phyloP scores from a whole-genome alignment of 2,797 vertebrate species.

The Acanthurus tractus region DNA sequence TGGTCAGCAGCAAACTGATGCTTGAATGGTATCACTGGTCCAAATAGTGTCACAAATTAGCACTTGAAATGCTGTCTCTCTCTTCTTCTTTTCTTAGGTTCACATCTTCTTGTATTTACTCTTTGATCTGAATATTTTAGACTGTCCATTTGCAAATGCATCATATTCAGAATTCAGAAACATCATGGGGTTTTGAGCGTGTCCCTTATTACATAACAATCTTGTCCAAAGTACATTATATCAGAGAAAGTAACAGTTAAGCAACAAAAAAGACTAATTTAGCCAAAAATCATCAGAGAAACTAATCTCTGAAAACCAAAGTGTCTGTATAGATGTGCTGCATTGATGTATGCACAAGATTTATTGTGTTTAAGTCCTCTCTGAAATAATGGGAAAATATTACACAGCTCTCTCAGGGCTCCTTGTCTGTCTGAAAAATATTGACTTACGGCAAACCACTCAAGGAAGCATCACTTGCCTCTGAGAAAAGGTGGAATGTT shows the following conservation, averaged over 20 bases:
- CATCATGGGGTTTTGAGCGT: background rate
- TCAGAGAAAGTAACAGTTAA: background rate
- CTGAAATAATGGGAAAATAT: conserved; percentile 7
- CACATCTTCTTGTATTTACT: background rate
- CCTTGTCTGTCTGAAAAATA: conserved; percentile 27
- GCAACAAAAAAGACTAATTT: background rate
- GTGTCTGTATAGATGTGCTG: background rate
- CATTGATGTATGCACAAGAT: background rate
- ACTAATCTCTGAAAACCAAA: background rate
- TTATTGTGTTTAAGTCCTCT: conserved; percentile 31
- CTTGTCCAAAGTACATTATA: background rate
- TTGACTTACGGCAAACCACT: background rate
- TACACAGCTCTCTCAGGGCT: conserved; percentile 28
- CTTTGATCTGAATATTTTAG: background rate
- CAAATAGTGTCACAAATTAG: background rate
- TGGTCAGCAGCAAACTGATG: background rate
- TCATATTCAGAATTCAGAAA: background rate
- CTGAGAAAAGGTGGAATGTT: background rate
- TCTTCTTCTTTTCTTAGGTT: background rate
- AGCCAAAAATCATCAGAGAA: background rate
- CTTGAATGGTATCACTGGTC: background rate
- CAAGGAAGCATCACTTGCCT: background rate
- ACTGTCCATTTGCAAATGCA: background rate
- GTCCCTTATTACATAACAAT: background rate
- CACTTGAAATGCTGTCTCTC: background rate